phyloP scores from a whole-genome alignment of 2,797 vertebrate genomes.

The Sylvia borin region DNA sequence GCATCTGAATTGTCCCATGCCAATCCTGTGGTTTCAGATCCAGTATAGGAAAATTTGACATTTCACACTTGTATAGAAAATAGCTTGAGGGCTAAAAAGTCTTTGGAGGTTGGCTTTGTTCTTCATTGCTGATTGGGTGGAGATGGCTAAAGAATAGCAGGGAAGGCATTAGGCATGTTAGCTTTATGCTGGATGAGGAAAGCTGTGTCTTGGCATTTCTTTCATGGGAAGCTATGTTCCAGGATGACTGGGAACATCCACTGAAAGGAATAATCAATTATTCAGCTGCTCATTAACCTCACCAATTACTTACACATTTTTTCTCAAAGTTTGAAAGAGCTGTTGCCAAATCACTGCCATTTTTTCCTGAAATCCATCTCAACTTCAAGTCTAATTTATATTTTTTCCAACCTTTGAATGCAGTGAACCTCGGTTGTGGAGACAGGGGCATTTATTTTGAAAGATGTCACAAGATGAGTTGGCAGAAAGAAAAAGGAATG shows the following conservation, averaged over 20 bases:
- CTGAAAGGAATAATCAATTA: not conserved
- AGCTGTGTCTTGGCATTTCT: not conserved
- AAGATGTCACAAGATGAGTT: not conserved
- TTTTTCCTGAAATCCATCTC: not conserved
- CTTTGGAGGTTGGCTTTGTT: not conserved
- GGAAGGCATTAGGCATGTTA: not conserved
- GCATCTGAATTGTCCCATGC: not conserved
- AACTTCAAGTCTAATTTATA: not conserved
- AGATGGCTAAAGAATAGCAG: not conserved
- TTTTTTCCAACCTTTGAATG: not conserved
- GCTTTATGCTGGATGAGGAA: not conserved
- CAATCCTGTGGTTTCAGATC: not conserved
- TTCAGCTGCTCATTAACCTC: not conserved
- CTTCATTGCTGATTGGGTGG: not conserved
- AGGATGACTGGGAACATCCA: not conserved
- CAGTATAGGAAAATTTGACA: not conserved
- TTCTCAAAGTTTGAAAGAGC: not conserved
- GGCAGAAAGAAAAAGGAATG: not conserved
- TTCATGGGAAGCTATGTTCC: not conserved
- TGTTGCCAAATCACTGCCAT: not conserved
- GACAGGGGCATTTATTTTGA: not conserved
- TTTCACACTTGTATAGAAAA: not conserved
- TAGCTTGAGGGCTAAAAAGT: not conserved
- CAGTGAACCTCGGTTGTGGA: not conserved
- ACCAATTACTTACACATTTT: not conserved